phyloP scores from a whole-genome alignment of 1,140 invertebrate genomes.

The Sycophila sp. region DNA sequence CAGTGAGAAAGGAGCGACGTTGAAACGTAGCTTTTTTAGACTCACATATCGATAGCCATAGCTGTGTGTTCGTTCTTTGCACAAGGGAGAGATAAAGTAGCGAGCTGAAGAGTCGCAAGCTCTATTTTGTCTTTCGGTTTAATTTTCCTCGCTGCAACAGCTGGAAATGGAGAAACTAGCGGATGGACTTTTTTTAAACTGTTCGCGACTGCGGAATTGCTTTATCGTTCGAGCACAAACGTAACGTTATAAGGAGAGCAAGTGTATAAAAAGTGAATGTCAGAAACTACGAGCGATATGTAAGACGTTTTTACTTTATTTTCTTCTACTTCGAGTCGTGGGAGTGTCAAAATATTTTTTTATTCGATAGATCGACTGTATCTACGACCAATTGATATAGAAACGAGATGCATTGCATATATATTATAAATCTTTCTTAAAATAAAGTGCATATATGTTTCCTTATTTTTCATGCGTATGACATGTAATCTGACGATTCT shows the following conservation, averaged over 20 bases:
- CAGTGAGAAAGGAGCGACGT: slow-evolving; percentile 30
- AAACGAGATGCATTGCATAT: slow-evolving; percentile 29
- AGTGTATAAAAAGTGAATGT: slow-evolving; percentile 15
- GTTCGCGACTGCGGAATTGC: not conserved
- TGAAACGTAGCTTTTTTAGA: slow-evolving; percentile 53
- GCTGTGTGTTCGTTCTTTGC: slow-evolving; percentile 47
- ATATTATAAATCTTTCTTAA: slow-evolving; percentile 40
- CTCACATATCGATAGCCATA: slow-evolving; percentile 60
- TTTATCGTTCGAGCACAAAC: slow-evolving; percentile 9
- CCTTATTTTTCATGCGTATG: not conserved
- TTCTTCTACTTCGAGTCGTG: slow-evolving; percentile 1
- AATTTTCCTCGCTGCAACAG: too few relatives aligned
- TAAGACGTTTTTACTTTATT: not conserved
- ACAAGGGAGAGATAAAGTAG: not conserved
- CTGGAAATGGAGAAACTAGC: slow-evolving; percentile 11
- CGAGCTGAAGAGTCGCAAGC: too few relatives aligned
- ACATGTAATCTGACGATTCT: too few relatives aligned
- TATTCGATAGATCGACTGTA: slow-evolving; percentile 15
- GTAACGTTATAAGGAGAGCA: not conserved
- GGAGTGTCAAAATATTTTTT: slow-evolving; percentile 19
- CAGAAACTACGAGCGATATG: not conserved
- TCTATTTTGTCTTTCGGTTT: too few relatives aligned
- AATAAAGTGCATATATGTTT: slow-evolving; percentile 1
- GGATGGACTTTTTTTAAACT: too few relatives aligned
- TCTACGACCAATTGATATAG: slow-evolving; percentile 14